Percentiles rank a stretch among this genome's conserved stretches.
Evolutionary conservation across 2,113 vertebrate species (phyloP).

Genomic region (Kryptolebias marmoratus): DNA sequence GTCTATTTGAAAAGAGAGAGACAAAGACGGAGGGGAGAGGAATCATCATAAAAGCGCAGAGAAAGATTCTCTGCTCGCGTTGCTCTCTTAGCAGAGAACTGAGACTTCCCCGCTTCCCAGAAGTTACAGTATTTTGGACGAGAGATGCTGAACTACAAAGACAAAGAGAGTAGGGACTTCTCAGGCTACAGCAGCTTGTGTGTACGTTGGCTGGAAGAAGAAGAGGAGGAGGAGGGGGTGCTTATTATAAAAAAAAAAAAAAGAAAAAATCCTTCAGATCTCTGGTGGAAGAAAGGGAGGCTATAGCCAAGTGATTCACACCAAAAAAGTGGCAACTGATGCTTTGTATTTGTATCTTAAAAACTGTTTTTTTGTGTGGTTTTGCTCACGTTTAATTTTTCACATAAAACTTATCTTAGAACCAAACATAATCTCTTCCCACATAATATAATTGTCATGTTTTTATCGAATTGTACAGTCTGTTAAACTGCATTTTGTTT

Average conservation of each 20-base stretch:
- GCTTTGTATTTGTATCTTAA: conserved; percentile 7
- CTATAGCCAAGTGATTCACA: conserved; percentile 32
- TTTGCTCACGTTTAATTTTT: background rate
- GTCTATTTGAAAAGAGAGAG: conserved; percentile 76
- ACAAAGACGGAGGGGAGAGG: conserved; percentile 55
- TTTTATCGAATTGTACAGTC: too few relatives aligned
- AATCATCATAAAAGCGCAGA: conserved; percentile 54
- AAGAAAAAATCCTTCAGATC: conserved; percentile 41
- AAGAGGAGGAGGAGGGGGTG: conserved; percentile 3
- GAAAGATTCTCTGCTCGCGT: conserved; percentile 43
- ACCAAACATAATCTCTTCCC: too few relatives aligned
- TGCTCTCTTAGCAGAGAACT: conserved; percentile 51
- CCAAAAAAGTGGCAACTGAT: conserved; percentile 33
- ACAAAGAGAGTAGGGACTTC: conserved; percentile 71
- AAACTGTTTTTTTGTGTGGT: conserved; percentile 14
- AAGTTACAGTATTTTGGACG: conserved; percentile 66
- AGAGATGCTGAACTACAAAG: conserved; percentile 71
- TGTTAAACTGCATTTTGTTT: too few relatives aligned
- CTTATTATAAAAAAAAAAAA: conserved; percentile 36
- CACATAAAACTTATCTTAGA: too few relatives aligned
- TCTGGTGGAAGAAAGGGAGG: conserved; percentile 11
- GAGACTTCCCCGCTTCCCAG: conserved; percentile 67
- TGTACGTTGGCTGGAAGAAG: conserved; percentile 35
- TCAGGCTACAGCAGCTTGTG: conserved; percentile 59
- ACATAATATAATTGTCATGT: too few relatives aligned